Evolutionary conservation across 2,888 invertebrate species (phyloP).

Genomic region (Metalampra italica): DNA sequence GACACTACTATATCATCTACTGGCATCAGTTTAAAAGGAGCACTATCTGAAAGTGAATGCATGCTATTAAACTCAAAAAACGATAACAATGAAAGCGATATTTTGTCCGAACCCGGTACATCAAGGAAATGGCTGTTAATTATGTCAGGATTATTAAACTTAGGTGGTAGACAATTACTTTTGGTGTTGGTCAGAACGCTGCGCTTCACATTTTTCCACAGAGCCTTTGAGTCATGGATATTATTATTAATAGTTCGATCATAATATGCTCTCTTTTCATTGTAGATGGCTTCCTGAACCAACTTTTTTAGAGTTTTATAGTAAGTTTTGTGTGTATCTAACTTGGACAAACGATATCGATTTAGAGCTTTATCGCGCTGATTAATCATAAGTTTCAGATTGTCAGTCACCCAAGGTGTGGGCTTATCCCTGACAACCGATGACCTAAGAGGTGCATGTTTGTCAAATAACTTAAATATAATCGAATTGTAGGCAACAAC

Average conservation of each 20-base stretch:
- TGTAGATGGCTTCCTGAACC: slow-evolving; percentile 8
- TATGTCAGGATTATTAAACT: not conserved
- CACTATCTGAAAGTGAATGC: not conserved
- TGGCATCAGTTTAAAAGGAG: not conserved
- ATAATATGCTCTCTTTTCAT: slow-evolving; percentile 14
- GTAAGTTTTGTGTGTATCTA: slow-evolving; percentile 7
- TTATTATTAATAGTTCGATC: slow-evolving; percentile 13
- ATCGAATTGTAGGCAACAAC: not conserved
- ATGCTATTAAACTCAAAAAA: not conserved
- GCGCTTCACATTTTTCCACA: slow-evolving; percentile 8
- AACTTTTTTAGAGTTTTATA: slow-evolving; percentile 14
- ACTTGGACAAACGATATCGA: slow-evolving; percentile 5
- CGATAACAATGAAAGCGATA: not conserved
- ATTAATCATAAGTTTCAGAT: slow-evolving; percentile 15
- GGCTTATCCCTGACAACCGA: slow-evolving; percentile 6
- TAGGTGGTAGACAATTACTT: not conserved
- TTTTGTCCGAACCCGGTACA: not conserved
- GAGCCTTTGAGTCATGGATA: slow-evolving; percentile 4
- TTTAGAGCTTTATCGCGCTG: slow-evolving; percentile 11
- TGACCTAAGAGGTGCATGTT: slow-evolving; percentile 13
- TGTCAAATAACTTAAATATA: slow-evolving; percentile 9
- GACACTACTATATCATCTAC: not conserved
- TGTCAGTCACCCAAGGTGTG: slow-evolving; percentile 17
- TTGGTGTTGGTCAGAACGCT: not conserved
- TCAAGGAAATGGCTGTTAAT: slow-evolving; percentile 3